A percentile compares a stretch with the other conserved stretches of the same genome.
Conservation (phyloP, 2,888 invertebrate genomes). For the Petrolisthes manimaculis region DNA sequence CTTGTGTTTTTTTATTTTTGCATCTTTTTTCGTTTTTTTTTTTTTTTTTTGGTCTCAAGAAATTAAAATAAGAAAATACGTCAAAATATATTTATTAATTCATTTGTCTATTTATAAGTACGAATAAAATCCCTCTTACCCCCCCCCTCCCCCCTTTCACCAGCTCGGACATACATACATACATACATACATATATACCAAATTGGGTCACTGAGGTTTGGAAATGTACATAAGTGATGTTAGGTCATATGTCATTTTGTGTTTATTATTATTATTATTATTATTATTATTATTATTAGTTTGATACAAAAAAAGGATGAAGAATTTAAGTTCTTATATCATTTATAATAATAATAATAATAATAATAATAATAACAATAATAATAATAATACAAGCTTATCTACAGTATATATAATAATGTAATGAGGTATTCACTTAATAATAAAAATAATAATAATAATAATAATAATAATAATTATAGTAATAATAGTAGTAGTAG, state of each 20-base stretch:
- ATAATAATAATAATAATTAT: background rate
- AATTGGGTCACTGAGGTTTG: too few relatives aligned
- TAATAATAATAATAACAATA: slow-evolving; percentile 1
- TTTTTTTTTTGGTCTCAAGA: background rate
- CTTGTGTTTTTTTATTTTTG: background rate
- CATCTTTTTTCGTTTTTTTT: background rate
- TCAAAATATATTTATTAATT: too few relatives aligned
- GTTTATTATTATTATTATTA: background rate
- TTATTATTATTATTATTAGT: background rate
- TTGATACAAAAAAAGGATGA: background rate
- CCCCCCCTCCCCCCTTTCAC: too few relatives aligned
- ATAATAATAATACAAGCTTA: too few relatives aligned
- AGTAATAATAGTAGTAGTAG: background rate
- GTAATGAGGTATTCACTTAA: too few relatives aligned
- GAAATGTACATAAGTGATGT: background rate
- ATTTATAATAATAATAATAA: background rate
- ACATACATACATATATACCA: background rate
- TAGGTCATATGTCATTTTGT: background rate
- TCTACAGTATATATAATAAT: too few relatives aligned
- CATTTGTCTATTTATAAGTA: too few relatives aligned
- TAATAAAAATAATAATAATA: background rate
- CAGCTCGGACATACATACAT: background rate
- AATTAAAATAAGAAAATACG: too few relatives aligned
- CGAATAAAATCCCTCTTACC: too few relatives aligned
- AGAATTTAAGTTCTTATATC: background rate